phyloP scores from a whole-genome alignment of 2,888 invertebrate species.

The Liposcelis brunnea region DNA sequence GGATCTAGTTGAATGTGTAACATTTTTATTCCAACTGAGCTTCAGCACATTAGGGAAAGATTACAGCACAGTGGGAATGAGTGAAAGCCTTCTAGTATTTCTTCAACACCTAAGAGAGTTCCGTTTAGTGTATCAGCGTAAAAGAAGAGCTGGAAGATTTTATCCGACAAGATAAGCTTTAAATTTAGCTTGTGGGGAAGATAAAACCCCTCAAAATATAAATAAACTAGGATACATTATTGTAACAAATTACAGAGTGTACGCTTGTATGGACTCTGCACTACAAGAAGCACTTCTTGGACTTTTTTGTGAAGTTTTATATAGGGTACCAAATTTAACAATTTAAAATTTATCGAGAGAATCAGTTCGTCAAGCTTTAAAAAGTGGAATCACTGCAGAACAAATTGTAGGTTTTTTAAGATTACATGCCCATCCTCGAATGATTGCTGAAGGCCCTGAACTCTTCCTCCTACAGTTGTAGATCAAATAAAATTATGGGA shows the following conservation, averaged over 20 bases:
- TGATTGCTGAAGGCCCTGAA: constrained; percentile 32
- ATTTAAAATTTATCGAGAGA: constrained; percentile 88
- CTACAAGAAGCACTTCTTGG: constrained; percentile 86
- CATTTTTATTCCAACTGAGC: constrained; percentile 90
- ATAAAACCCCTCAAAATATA: constrained; percentile 21
- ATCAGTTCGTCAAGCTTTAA: constrained; percentile 85
- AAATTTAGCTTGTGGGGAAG: constrained; percentile 52
- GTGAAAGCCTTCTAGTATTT: constrained; percentile 68
- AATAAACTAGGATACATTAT: constrained; percentile 57
- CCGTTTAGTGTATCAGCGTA: constrained; percentile 91
- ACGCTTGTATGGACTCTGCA: constrained; percentile 87
- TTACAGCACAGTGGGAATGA: constrained; percentile 91
- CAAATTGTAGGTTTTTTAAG: constrained; percentile 91
- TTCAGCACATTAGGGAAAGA: constrained; percentile 91
- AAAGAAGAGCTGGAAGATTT: constrained; percentile 81
- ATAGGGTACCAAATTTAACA: constrained; percentile 90
- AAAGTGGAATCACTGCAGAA: constrained; percentile 85
- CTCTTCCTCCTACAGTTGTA: constrained; percentile 79
- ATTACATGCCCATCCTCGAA: constrained; percentile 75
- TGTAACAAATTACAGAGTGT: constrained; percentile 88
- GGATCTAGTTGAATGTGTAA: constrained; percentile 78
- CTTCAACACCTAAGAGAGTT: constrained; percentile 92
- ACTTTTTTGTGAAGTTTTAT: constrained; percentile 80
- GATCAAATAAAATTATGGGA: constrained; percentile 96
- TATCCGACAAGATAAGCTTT: constrained; percentile 88